phyloP scores from a whole-genome alignment of 2,113 vertebrate genomes.

The Leucosticte australis region DNA sequence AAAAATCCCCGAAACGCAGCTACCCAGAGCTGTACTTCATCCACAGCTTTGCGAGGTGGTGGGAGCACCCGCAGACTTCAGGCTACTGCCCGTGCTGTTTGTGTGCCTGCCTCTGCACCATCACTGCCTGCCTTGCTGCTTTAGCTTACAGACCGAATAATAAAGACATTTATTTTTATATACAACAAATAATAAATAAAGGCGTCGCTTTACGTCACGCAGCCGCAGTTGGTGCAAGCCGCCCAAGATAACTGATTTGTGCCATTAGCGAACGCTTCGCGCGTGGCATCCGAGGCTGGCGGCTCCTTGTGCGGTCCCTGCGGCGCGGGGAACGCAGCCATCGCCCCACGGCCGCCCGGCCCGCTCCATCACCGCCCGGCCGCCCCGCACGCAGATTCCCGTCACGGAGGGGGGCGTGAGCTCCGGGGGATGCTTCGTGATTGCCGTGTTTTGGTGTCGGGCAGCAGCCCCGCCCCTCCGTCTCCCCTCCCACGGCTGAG shows the following conservation, averaged over 20 bases:
- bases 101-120: neutral
- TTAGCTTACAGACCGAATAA: accelerated
- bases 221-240: neutral
- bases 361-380: neutral
- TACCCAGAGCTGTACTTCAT: neutral
- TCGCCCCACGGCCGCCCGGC: neutral
- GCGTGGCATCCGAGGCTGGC: neutral
- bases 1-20: no score
- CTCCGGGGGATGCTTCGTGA: accelerated
- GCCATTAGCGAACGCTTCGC: neutral
- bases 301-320: neutral
- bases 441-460: accelerated
- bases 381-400: neutral
- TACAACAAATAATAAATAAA: neutral
- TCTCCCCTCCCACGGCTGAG: neutral
- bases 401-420: neutral
- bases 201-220: accelerated
- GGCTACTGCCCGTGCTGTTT: neutral
- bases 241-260: accelerated
- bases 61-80: neutral
- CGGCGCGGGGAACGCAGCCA: neutral
- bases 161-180: neutral
- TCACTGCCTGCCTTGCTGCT: neutral
- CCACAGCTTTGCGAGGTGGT: neutral
- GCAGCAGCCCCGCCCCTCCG: neutral